Base-by-base conservation (phyloP, 2,888 invertebrate species). In the Anorthoa munda region DNA sequence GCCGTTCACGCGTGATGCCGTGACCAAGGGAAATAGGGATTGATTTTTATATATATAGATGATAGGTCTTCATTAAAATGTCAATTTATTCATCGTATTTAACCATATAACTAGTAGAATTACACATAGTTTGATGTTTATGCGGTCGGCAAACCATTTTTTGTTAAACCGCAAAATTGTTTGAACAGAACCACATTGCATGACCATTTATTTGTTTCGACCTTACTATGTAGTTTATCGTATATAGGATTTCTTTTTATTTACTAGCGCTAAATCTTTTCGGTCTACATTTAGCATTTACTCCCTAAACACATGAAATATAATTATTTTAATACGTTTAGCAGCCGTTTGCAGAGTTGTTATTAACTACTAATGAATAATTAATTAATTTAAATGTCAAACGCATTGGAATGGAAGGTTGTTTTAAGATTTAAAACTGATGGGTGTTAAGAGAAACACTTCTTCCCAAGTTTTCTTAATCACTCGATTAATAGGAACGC, bases 141-240 rank as follows among this genome's bases (percentile, higher is more conserved):
- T 31, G 60, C 53, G 75, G 81, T n/a, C 31, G 17, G 61, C 48
- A 81, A 63, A 51, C 50, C 51, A 75, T 75, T 75, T 58, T 50
- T 39, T 5, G 5, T 31, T 13, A 56, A 81, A 63, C 51, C 46
- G 13, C 46, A 75, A 39, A 74, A 5, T 39, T 13, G 18, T 58
- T 63, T 51, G 51, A 53, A 58, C 31, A 39, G 9, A 61, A 63
- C 23, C 23, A 58, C 3, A 50, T 46, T 58, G 0, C 17, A 58
- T 31, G 26, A n/a, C 12, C n/a, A 51, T 48, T 50, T 26, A 56
- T 56, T 56, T 26, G 26, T 26, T 48, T 26, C 13, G 4, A 46
- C 21, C 17, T 55, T n/a, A 31, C 31, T 39, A 39, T 39, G 9
- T 39, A 39, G 39, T 39, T 39, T 39, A 17, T 26, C 17, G n/a